Evolutionary conservation across 1,140 invertebrate species (phyloP).

Genomic region (Saccostrea cuccullata): DNA sequence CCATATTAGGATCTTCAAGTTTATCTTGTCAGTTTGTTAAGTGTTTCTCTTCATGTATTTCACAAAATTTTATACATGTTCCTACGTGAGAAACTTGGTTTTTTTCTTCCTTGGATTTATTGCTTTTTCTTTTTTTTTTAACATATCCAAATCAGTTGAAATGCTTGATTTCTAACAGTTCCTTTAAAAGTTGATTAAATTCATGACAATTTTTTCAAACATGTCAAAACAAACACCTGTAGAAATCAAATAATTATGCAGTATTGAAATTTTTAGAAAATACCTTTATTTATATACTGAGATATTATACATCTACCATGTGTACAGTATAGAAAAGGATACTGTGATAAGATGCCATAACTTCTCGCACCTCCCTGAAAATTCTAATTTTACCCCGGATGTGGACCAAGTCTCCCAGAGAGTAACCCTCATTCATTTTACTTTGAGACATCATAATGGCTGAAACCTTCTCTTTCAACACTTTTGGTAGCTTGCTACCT

Average conservation of each 20-base stretch:
- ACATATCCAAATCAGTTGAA: too few relatives aligned
- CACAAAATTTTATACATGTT: too few relatives aligned
- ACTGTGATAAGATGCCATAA: constrained; percentile 63
- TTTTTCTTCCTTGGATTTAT: too few relatives aligned
- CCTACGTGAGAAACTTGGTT: too few relatives aligned
- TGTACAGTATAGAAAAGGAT: constrained; percentile 56
- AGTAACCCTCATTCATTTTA: constrained; percentile 49
- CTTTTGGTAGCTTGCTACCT: constrained; percentile 4
- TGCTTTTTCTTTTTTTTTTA: too few relatives aligned
- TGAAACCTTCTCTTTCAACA: neutral
- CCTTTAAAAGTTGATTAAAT: too few relatives aligned
- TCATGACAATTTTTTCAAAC: too few relatives aligned
- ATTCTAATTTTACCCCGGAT: constrained; percentile 67
- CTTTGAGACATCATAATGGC: neutral
- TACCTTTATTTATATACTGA: too few relatives aligned
- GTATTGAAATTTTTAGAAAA: too few relatives aligned
- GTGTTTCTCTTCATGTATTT: too few relatives aligned
- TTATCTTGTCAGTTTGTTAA: constrained; percentile 49
- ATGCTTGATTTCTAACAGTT: too few relatives aligned
- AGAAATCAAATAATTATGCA: neutral
- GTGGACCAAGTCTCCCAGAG: constrained; percentile 66
- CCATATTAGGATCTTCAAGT: constrained; percentile 61
- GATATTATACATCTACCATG: too few relatives aligned
- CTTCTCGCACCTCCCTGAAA: constrained; percentile 64
- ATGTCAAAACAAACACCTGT: neutral